Evolutionary conservation across 2,113 vertebrate genomes (phyloP), one percentile per base, ranked within the genome.

Genomic region (Lepus europaeus): DNA sequence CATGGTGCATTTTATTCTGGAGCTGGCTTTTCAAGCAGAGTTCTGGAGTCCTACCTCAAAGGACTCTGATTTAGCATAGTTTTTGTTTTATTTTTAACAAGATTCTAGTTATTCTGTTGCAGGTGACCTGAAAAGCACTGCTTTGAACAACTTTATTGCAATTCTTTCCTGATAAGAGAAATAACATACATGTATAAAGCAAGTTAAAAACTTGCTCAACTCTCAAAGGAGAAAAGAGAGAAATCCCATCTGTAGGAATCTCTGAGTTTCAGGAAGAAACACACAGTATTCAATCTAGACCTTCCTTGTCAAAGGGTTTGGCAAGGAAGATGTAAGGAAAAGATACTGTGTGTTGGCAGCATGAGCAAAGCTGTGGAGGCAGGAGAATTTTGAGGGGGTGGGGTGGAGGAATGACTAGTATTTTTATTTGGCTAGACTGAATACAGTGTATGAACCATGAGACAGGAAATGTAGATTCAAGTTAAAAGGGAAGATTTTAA

Each of bases 211-310:
- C 49, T 64, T 78, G 20, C 31, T 79, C 31, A 39, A 70, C 20
- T 83, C 70, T 90, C 66, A 72, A 69, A 91, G 69, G 33, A 83
- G 36, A 95, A 53, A 80, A 56, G 63, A 74, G 23, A 84, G 53
- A 33, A 31, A 84, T 63, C 73, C 61, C 76, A 74, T 84, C 29
- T 66, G 59, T 31, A 61, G 64, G 56, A 83, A 91, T 17, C 59
- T 88, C 33, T 81, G 87, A 29, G 29, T 66, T 89, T 81, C 69
- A 31, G 27, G 16, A 69, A 92, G 70, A 79, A 69, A 61, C 12
- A 23, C 17, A 49, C 39, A 33, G 27, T 53, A 53, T 73, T 95
- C 16, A 66, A 31, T 56, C 59, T 45, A 39, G 51, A 27, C 53
- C 51, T 93, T 84, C 73, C 86, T 39, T 33, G 31, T n/a, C 39